Base-by-base conservation (phyloP, 2,888 invertebrate genomes). In the Lobophora halterata region DNA sequence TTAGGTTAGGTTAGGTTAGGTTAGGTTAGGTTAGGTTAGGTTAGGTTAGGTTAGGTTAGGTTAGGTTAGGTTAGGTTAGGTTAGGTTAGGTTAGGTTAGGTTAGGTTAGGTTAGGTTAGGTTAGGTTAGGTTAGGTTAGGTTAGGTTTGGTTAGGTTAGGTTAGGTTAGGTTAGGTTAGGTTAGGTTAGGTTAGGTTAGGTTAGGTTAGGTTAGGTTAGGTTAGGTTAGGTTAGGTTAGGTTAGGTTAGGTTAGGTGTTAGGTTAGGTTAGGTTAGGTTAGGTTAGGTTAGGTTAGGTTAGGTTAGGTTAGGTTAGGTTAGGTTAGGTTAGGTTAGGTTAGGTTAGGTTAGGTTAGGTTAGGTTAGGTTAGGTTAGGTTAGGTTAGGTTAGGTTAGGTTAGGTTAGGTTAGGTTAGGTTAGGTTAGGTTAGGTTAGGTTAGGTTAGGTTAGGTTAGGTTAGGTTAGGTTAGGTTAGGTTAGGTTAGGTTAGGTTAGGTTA, bases 361-460 rank as follows among this genome's bases (percentile, higher is more conserved):
- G 17, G 10, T 16, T 16, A 16, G 17, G 17, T 20, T 20, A 20
- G 14, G 20, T 20, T 17, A 27, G 17, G 17, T 17, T 30, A 21
- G 30, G 30, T 30, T 13, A 20, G 30, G 24, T 24, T 24, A 24
- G 24, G 18, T 29, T 29, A 19, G 29, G 29, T 30, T 28, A 28
- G 24, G 24, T 24, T 19, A 14, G 30, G 30, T 30, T 30, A 21
- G 30, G 30, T 30, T 30, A 21, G 30, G 30, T 30, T 20, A 12
- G 30, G 30, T 30, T 30, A 13, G 30, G 30, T 30, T 30, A 21
- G 30, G 30, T 30, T 30, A 21, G 30, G 30, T 30, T 30, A 21
- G 30, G 30, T 30, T 30, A 21, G 30, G 30, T 30, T 20, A 14
- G 19, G 30, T 30, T 30, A 21, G 30, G 30, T 30, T 30, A 21